Base-by-base conservation (phyloP, 1,140 invertebrate species). In the Telenomus remus region DNA sequence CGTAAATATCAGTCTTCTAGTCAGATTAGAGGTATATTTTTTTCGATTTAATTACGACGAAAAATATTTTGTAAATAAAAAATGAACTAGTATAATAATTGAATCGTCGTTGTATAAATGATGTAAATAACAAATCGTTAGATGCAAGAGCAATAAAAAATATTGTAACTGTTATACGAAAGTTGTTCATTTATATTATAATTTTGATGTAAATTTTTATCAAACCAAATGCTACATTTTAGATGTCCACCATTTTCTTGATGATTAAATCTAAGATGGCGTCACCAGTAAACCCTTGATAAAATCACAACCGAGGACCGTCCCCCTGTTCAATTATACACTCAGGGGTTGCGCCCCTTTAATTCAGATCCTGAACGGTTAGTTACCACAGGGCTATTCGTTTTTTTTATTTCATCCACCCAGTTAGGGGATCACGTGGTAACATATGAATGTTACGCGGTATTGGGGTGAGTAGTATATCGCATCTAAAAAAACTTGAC, bases 211-310 rank as follows among this genome's bases (percentile, higher is more conserved):
- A n/a, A n/a, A n/a, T n/a, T n/a, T n/a, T n/a, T n/a, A n/a, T n/a
- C n/a, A n/a, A n/a, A n/a, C n/a, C n/a, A 27, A 27, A 27, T 27
- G 1, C 2, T 27, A 27, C 19, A 27, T 27, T 27, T 27, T 71
- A 64, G 61, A 50, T 44, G 53, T 78, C 81, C 85, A 81, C 86
- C 86, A 88, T 88, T 87, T 87, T 87, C 81, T 81, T 77, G 71
- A 78, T 80, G 81, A 86, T 87, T 86, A 80, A 86, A 83, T 86
- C 76, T 81, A 88, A 86, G 77, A 88, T 88, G 86, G 86, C 86
- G 85, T 79, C 81, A 66, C 54, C 57, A 71, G 57, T 72, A 71
- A 79, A 50, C 77, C 76, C 79, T 68, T 61, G 56, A 71, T 54
- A 69, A 75, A 72, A 75, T 80, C 59, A 74, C 65, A 64, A 42